Conservation (phyloP, 1,140 invertebrate genomes). For the Drosophila miranda region DNA sequence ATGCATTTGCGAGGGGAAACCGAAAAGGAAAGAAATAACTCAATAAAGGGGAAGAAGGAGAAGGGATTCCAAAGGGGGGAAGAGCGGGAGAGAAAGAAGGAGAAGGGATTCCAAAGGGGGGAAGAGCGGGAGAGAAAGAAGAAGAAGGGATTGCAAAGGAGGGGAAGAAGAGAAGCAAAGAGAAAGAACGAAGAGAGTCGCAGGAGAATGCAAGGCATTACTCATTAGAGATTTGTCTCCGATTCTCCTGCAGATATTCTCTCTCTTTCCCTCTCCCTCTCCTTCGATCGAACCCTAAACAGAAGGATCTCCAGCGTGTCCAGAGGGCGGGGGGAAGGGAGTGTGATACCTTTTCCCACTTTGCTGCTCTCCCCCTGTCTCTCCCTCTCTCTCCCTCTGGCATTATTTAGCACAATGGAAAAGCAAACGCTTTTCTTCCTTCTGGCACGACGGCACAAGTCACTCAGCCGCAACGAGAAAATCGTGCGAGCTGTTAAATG, state of each 20-base stretch:
- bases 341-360: too few relatives aligned
- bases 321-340: too few relatives aligned
- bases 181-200: too few relatives aligned
- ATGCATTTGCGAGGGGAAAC: slow-evolving; percentile 38
- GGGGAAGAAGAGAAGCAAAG: background rate
- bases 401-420: slow-evolving; percentile 71
- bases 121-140: background rate
- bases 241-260: too few relatives aligned
- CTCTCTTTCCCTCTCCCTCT: too few relatives aligned
- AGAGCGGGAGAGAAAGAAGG: background rate
- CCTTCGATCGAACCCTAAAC: too few relatives aligned
- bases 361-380: too few relatives aligned
- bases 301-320: too few relatives aligned
- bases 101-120: background rate
- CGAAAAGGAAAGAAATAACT: background rate
- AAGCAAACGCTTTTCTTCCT: slow-evolving; percentile 45
- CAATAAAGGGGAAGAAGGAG: background rate
- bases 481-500: slow-evolving; percentile 75
- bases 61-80: too few relatives aligned
- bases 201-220: too few relatives aligned
- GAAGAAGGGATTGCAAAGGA: background rate
- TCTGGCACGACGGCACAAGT: slow-evolving; percentile 76
- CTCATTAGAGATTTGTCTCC: too few relatives aligned
- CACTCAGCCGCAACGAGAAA: slow-evolving; percentile 79
- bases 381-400: background rate